Base-by-base conservation (phyloP, 2,113 vertebrate genomes). In the Mesoclemmys tuberculata region DNA sequence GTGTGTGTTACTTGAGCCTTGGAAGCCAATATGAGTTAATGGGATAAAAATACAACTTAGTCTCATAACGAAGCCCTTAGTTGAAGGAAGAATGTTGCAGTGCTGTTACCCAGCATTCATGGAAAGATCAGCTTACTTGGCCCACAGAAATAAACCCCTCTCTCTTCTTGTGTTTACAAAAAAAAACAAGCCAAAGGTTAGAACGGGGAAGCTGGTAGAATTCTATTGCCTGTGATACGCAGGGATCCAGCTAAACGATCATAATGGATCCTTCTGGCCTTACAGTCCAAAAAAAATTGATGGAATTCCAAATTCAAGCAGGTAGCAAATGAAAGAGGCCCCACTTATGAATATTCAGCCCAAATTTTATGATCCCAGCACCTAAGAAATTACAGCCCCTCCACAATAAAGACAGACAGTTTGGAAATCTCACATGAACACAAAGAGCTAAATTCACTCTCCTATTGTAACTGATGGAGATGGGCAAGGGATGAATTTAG, bases 41-140 rank as follows among this genome's bases (percentile, higher is more conserved):
- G 82, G 0, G 92, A 97, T 54, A 97, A 97, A 98, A 97, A 98
- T 98, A 98, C 82, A 46, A 75, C 88, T 82, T 85, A 94, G 96
- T 92, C 81, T 98, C 96, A 98, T 84, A 97, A 91, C 49, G 24
- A 97, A 95, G 95, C 95, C 93, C 97, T 95, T 95, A 97, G 95
- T 92, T 94, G 96, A 95, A 96, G 96, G 90, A 95, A 94, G 96
- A 97, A 98, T 97, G 96, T 97, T 94, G 97, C 97, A 98, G 95
- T 48, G n/a, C n/a, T n/a, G n/a, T n/a, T n/a, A n/a, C n/a, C n/a
- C n/a, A n/a, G n/a, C n/a, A n/a, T n/a, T n/a, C n/a, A n/a, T n/a
- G 18, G 95, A 96, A 97, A 97, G 97, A 97, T 98, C 97, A 82
- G 0, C 96, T 98, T 98, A 97, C 97, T 81, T 89, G 89, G 88